Percentiles rank a stretch among this genome's conserved stretches.
Evolutionary conservation across 2,888 invertebrate genomes (phyloP).

Genomic region (Drosophila pseudotalamancana): DNA sequence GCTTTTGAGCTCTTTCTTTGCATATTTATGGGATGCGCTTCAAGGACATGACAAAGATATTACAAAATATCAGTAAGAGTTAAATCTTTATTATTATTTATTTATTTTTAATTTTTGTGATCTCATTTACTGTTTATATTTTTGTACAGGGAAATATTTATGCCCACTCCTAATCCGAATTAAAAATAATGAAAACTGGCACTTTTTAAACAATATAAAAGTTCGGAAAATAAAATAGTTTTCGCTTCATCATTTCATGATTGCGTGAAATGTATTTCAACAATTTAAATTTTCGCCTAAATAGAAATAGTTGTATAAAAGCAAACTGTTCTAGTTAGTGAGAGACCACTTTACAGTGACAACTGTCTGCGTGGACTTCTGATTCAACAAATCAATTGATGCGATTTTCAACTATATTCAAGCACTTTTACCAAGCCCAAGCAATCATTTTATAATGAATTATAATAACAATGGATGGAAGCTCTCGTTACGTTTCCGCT

Average conservation of each 20-base stretch:
- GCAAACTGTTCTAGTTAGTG: neutral
- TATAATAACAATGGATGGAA: neutral
- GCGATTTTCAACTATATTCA: neutral
- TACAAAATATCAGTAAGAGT: neutral
- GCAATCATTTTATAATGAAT: neutral
- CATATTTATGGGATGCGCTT: too few species aligned
- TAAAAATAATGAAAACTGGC: neutral
- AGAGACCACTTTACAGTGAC: neutral
- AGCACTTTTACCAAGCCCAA: neutral
- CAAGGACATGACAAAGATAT: neutral
- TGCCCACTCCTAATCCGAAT: neutral
- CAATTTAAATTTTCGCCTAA: too few species aligned
- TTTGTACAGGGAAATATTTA: neutral
- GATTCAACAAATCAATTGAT: neutral
- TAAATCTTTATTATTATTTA: neutral
- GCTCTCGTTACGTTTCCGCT: neutral
- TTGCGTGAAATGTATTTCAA: neutral
- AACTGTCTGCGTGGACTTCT: neutral
- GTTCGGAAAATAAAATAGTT: too few species aligned
- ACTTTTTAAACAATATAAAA: too few species aligned
- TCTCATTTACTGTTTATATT: neutral
- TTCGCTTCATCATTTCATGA: neutral
- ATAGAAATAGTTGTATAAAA: neutral
- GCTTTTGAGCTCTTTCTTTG: too few species aligned
- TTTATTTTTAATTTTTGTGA: neutral